A percentile compares a stretch with the other conserved stretches of the same genome.
These are phyloP conservation scores for Leptestheria dahalacensis DNA, from an alignment of 1,140 invertebrate genomes.

Conservation along the genomic window DNA sequence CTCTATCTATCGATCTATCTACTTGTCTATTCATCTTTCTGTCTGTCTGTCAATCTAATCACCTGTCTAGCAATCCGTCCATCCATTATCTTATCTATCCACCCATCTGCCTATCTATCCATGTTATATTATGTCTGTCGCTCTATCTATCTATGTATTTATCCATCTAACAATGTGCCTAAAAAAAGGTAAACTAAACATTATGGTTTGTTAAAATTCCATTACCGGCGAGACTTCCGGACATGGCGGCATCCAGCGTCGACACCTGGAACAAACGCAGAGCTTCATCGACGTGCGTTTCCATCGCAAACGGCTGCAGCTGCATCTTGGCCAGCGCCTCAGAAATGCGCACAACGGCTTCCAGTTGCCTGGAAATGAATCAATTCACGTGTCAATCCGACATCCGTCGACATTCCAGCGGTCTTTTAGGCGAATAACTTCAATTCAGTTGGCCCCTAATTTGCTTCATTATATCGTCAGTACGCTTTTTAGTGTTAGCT, in stretches of 20 bases:
- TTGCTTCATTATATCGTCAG: slow-evolving; percentile 6
- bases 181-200: too few species aligned
- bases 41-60: too few species aligned
- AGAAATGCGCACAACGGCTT: slow-evolving; percentile 90
- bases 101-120: too few species aligned
- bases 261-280: slow-evolving; percentile 98
- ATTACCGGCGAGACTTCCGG: slow-evolving; percentile 71
- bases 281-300: slow-evolving; percentile 88
- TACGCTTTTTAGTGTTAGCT: slow-evolving; percentile 4
- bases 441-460: slow-evolving; percentile 10
- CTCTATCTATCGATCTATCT: too few species aligned
- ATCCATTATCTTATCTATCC: too few species aligned
- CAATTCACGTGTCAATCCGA: not conserved
- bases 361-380: slow-evolving; percentile 56
- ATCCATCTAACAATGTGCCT: too few species aligned
- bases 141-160: too few species aligned
- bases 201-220: slow-evolving; percentile 1
- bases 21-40: too few species aligned
- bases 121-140: too few species aligned
- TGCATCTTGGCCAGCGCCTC: slow-evolving; percentile 98
- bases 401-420: too few species aligned
- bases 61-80: too few species aligned
- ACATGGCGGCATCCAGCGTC: slow-evolving; percentile 86
- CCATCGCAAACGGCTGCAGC: slow-evolving; percentile 78
- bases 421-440: too few species aligned